Evolutionary conservation across 2,888 invertebrate species (phyloP), one percentile per base, ranked within the genome.

Genomic region (Aporophyla nigra): DNA sequence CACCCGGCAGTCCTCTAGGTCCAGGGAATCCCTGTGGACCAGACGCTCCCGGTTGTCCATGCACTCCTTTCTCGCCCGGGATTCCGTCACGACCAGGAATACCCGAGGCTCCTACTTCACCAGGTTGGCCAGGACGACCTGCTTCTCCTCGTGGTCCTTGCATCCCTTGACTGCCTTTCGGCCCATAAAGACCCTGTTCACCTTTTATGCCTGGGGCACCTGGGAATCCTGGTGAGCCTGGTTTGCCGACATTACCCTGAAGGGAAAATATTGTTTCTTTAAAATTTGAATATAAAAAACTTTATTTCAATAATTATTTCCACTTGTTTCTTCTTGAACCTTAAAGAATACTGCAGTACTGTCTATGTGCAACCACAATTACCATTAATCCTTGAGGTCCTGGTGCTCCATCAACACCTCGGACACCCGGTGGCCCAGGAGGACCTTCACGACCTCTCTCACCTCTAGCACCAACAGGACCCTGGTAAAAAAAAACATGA

Each of bases 21-120:
- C 99, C 99, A 0, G 98, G 98, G 92, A 98, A 98, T 6, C 99
- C 99, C 90, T 98, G 98, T 3, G 98, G 97, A 0, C 98, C 98
- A 7, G 97, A 94, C 2, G 97, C 92, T n/a, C 98, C 98, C 19
- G 97, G 93, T 74, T 97, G 97, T 24, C 99, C 99, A 62, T 97
- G 96, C 56, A 97, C 97, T 46, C 99, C 99, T 90, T 98, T 98
- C 87, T 98, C 98, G 56, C 98, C 98, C 0, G 97, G 97, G n/a
- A 96, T 93, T 5, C 99, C 99, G 91, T 98, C 98, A 93, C 98
- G 98, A 19, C 98, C 99, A n/a, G 98, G 95, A 21, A 97, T 95
- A 1, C 99, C 98, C 33, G 97, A 97, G 0, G 98, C 97, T 5
- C 98, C 99, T 5, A 97, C 97, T 90, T 98, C 98, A 51, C 98